Evolutionary conservation across 2,888 invertebrate species (phyloP).

Genomic region (Crematogaster levior): DNA sequence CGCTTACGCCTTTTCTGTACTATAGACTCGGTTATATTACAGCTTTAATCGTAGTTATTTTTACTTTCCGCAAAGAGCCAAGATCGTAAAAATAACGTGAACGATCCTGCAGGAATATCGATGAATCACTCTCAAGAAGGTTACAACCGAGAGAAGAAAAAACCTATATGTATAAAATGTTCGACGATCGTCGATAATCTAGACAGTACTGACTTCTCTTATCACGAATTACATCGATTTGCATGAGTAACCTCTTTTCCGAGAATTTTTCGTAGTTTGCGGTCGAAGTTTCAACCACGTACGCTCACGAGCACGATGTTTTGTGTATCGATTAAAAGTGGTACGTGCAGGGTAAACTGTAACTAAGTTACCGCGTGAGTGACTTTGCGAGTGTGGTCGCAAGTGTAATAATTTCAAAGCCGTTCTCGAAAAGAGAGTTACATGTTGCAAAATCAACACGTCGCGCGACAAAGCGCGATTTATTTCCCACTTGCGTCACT

Average conservation of each 20-base stretch:
- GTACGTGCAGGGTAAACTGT: not conserved
- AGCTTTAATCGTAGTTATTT: conserved; percentile 39
- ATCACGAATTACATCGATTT: conserved; percentile 20
- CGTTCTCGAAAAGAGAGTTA: conserved; percentile 2
- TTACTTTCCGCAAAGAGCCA: not conserved
- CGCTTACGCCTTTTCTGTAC: conserved; percentile 38
- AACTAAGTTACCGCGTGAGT: not conserved
- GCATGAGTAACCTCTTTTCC: not conserved
- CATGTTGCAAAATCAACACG: not conserved
- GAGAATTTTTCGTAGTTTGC: conserved; percentile 28
- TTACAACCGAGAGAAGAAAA: not conserved
- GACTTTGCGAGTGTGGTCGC: not conserved
- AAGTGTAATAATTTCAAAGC: conserved; percentile 25
- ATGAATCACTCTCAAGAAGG: not conserved
- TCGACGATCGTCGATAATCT: not conserved
- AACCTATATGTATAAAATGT: not conserved
- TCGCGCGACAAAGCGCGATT: not conserved
- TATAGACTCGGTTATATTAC: not conserved
- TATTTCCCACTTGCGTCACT: conserved; percentile 1
- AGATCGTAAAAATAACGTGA: conserved; percentile 14
- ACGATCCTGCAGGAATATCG: conserved; percentile 6
- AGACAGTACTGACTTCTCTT: conserved; percentile 20
- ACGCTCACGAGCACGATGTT: not conserved
- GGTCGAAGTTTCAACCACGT: conserved; percentile 30
- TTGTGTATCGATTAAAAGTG: conserved; percentile 39